phyloP scores from a whole-genome alignment of 1,140 invertebrate species.

The Gonatopus flavifemur region DNA sequence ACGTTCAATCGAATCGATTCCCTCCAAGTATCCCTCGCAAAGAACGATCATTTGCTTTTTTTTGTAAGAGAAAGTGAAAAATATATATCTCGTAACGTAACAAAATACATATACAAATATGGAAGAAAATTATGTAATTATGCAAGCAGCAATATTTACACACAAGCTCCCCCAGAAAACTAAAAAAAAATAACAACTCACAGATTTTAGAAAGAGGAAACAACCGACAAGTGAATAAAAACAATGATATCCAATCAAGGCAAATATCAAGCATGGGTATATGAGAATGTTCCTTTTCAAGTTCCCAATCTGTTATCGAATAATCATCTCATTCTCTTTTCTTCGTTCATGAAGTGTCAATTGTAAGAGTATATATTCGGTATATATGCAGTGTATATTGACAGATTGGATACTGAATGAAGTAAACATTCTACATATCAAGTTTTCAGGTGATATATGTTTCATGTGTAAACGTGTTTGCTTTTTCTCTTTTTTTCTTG shows the following conservation, averaged over 20 bases:
- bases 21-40: too few species aligned
- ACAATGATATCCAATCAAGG: too few species aligned
- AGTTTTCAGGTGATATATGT: slow-evolving; percentile 51
- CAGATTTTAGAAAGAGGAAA: slow-evolving; percentile 47
- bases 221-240: slow-evolving; percentile 49
- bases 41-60: too few species aligned
- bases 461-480: slow-evolving; percentile 46
- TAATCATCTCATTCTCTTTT: background rate
- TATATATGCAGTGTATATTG: slow-evolving; percentile 24
- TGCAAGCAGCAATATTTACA: slow-evolving; percentile 68
- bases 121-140: too few species aligned
- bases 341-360: slow-evolving; percentile 2
- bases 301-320: slow-evolving; percentile 60
- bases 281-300: slow-evolving; percentile 69
- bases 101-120: slow-evolving; percentile 10
- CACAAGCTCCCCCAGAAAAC: slow-evolving; percentile 58
- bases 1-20: too few species aligned
- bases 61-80: too few species aligned
- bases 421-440: slow-evolving; percentile 65
- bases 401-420: slow-evolving; percentile 68
- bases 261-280: slow-evolving; percentile 60
- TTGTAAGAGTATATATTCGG: slow-evolving; percentile 10
- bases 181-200: too few species aligned
- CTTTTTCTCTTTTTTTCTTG: too few species aligned
- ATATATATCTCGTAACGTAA: background rate